Evolutionary conservation across 2,888 invertebrate species (phyloP), one percentile per base, ranked within the genome.

Genomic region (Adela reaumurella): DNA sequence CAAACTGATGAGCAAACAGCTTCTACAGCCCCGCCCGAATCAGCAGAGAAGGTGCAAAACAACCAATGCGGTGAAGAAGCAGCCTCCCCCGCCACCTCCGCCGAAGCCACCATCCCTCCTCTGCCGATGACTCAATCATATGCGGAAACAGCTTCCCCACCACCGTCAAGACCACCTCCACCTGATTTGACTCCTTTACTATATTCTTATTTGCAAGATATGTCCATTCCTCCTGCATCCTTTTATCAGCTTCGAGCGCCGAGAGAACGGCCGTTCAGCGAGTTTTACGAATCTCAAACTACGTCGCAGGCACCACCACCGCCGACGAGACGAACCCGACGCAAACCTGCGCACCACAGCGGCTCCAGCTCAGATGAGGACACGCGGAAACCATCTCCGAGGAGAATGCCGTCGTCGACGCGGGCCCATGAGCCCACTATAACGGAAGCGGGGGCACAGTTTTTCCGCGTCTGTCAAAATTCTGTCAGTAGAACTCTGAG

Each of bases 381-480:
- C 10, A 69, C 71, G 42, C 69, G 76, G n/a, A 68, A 74, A 16
- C 70, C 72, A 0, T 70, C 73, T 0, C 63, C 73, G 4, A 59
- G 79, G 51, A 65, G 76, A 55, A 57, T 73, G 63, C 60, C 74
- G 16, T 59, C 70, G 1, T 66, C 70, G 4, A 59, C 63, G 18
- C 73, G 76, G 57, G 59, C 72, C 1, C 81, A 83, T 11, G 88
- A 89, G 57, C 86, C 85, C 1, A 81, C 86, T 2, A 83, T 92
- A 53, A 71, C 81, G 0, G 88, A 90, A 59, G 83, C 89, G 19
- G 85, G 88, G 11, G 82, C 83, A 1, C 89, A 90, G 60, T 82
- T 92, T 54, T 62, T 87, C 5, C 76, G 86, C 20, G 90, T 89
- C 5, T 87, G 90, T 58, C 84, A 86, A 46, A 72, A 81, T 46